Evolutionary conservation across 2,797 vertebrate genomes (phyloP), one percentile per base, ranked within the genome.

Genomic region (Amphiprion clarkii): DNA sequence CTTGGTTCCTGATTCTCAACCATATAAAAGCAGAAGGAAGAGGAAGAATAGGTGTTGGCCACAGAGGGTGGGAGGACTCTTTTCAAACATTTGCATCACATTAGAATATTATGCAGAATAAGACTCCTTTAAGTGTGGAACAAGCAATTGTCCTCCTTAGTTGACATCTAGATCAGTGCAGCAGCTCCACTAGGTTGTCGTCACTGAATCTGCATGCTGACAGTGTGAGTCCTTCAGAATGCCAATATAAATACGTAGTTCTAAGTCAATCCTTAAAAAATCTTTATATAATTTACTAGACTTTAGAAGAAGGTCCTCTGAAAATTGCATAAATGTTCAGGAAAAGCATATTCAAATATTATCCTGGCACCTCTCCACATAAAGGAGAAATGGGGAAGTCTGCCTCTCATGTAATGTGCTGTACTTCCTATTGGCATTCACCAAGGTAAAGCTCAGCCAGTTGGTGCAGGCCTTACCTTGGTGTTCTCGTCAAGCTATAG

Each of bases 401-500:
- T 42, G 67, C 59, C 49, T 63, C 55, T 7, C 36, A 14, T 27
- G 53, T 55, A 42, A 4, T 55, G 21, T 31, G 5, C 33, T 33
- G 62, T 49, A 49, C 21, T 44, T 57, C 46, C 33, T 57, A 6
- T 48, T 17, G 7, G 33, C 42, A 13, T 71, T 53, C 60, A 66
- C 66, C 4, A 19, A 57, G 27, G 36, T 67, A 52, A 66, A 64
- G 71, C 81, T 83, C 71, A 39, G 33, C 54, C 52, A 5, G 16
- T 48, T 3, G 46, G 39, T 23, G 51, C 67, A 29, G 66, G 72
- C 73, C 36, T 29, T 42, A 44, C 61, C 57, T 2, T 2, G 16
- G 54, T 13, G 62, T 64, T 71, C 62, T 58, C 33, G 1, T 40
- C 8, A 17, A 64, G 64, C 96, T 96, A 97, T 93, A 97, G 95